Percentiles rank a stretch among this genome's conserved stretches.
Evolutionary conservation across 2,888 invertebrate genomes (phyloP).

Genomic region (Parasteatoda lunata): DNA sequence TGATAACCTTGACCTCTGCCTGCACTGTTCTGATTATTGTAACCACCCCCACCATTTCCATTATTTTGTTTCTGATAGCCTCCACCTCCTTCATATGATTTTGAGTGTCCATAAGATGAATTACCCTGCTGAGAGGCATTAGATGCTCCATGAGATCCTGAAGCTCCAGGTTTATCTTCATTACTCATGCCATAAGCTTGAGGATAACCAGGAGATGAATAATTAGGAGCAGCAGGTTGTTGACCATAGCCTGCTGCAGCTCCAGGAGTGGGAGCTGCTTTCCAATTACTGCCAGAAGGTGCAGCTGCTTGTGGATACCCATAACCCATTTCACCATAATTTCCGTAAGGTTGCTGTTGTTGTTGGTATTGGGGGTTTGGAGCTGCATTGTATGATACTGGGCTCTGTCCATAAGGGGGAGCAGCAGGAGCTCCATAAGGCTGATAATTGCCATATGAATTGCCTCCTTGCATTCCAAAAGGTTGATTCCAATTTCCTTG

Average conservation of each 20-base stretch:
- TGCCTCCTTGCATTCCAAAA: slow-evolving; percentile 49
- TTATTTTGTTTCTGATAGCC: slow-evolving; percentile 8
- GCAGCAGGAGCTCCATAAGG: slow-evolving; percentile 27
- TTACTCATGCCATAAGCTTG: neutral
- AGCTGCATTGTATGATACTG: slow-evolving; percentile 12
- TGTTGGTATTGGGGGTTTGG: slow-evolving; percentile 16
- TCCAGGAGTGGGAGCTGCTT: too few species aligned
- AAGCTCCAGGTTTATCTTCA: neutral
- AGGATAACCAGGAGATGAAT: slow-evolving; percentile 8
- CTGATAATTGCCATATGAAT: slow-evolving; percentile 38
- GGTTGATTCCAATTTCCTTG: slow-evolving; percentile 54
- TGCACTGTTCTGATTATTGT: neutral
- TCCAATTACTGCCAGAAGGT: neutral
- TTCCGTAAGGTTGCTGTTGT: slow-evolving; percentile 25
- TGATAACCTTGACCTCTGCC: slow-evolving; percentile 47
- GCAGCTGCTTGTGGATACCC: slow-evolving; percentile 16
- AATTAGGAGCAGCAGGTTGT: slow-evolving; percentile 4
- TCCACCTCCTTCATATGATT: slow-evolving; percentile 3
- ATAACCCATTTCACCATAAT: slow-evolving; percentile 41
- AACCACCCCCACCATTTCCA: slow-evolving; percentile 16
- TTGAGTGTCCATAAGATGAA: slow-evolving; percentile 22
- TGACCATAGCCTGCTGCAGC: neutral
- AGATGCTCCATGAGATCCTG: slow-evolving; percentile 6
- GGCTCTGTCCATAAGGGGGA: slow-evolving; percentile 14
- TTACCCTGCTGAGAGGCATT: slow-evolving; percentile 18